phyloP scores from a whole-genome alignment of 2,797 vertebrate genomes.

The Merluccius polli region DNA sequence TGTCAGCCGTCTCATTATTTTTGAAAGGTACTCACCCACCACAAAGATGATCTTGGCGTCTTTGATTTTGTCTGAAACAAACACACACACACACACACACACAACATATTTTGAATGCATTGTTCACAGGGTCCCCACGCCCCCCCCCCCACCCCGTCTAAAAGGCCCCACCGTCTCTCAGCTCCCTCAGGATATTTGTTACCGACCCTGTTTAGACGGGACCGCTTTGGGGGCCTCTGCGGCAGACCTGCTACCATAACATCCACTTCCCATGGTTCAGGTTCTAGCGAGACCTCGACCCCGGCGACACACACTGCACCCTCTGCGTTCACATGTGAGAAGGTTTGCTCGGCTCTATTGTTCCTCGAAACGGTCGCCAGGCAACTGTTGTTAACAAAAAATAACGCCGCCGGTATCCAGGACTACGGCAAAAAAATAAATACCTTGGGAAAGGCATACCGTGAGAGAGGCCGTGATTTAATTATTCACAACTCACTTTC shows the following conservation, averaged over 20 bases:
- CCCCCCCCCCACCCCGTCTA: not conserved
- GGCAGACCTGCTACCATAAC: not conserved
- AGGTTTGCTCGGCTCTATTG: not conserved
- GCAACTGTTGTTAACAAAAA: not conserved
- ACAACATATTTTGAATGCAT: constrained; percentile 7
- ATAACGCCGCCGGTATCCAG: not conserved
- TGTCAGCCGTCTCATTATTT: not conserved
- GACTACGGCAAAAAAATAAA: not conserved
- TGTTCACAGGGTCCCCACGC: not conserved
- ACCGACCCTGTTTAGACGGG: not conserved
- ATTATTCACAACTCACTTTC: not conserved
- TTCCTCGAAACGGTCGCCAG: not conserved
- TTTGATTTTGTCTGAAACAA: constrained; percentile 89
- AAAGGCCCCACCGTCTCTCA: not conserved
- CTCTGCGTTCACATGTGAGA: not conserved
- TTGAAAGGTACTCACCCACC: constrained; percentile 83
- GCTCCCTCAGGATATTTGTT: not conserved
- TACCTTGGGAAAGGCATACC: not conserved
- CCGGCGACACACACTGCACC: not conserved
- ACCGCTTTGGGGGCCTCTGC: not conserved
- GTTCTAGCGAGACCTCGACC: not conserved
- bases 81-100: constrained; percentile 15
- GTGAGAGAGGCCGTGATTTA: not conserved
- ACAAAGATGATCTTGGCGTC: constrained; percentile 96
- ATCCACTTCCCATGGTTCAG: not conserved